Evolutionary conservation across 2,113 vertebrate species (phyloP), one percentile per base, ranked within the genome.

Genomic region (Daubentonia madagascariensis): DNA sequence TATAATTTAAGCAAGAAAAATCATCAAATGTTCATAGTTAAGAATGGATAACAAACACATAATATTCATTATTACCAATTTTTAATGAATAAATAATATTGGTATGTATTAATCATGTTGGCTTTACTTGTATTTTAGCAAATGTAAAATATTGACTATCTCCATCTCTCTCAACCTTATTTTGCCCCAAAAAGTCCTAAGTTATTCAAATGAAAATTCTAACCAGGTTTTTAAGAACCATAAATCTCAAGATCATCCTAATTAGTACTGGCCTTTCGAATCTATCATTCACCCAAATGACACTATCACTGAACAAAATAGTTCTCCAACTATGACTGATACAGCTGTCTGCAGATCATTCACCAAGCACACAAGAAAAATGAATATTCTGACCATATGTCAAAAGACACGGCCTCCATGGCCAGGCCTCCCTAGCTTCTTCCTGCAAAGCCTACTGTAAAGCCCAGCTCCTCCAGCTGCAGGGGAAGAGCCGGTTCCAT

Each of bases 201-300:
- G 2, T 45, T 83, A 91, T 10, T 94, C 76, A 76, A 17, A 61
- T 16, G 59, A 78, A 84, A 78, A 91, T 78, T 94, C 76, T 94
- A 83, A 30, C 28, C 17, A 22, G 23, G 25, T 18, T 68, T 67
- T 67, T 68, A 43, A 89, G 67, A 76, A 59, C 54, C 48, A 35
- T 43, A 83, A 65, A 68, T 40, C 35, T 85, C 65, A 89, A 85
- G 35, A 40, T 45, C 14, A 65, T 32, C 43, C 43, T 65, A 40
- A 54, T 0, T 61, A 6, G 43, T 16, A 30, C 6, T 35, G 12
- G 18, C 57, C 32, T 83, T 83, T 73, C 20, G 0, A 85, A 43
- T 75, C 63, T 59, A 83, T 61, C 67, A 43, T 43, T 59, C 50
- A 43, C 30, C 17, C 32, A 35, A 18, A 67, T 28, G 85, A 50